Evolutionary conservation across 1,140 invertebrate genomes (phyloP).

Genomic region (Neodiprion virginianus): DNA sequence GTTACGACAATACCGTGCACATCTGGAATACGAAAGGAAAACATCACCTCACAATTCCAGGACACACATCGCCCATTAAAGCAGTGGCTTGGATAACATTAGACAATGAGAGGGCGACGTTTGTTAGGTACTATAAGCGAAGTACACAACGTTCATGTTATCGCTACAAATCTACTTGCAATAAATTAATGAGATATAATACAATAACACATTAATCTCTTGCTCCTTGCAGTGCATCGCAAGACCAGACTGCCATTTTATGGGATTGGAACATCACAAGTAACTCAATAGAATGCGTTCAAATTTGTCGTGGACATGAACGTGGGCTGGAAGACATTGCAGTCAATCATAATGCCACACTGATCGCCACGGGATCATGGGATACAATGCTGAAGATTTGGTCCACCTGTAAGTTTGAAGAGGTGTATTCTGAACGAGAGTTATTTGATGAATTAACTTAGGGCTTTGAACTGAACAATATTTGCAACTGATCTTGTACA

Average conservation of each 20-base stretch:
- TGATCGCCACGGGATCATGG: constrained; percentile 92
- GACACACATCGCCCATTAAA: constrained; percentile 87
- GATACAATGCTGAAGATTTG: constrained; percentile 84
- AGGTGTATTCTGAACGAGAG: not conserved
- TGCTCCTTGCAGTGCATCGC: constrained; percentile 72
- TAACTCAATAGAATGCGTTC: constrained; percentile 82
- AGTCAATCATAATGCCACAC: constrained; percentile 69
- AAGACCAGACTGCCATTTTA: constrained; percentile 90
- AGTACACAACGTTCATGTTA: no score
- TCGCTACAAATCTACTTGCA: no score
- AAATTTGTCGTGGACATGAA: constrained; percentile 87
- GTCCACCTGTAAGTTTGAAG: constrained; percentile 68
- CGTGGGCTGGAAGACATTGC: constrained; percentile 86
- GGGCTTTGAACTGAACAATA: constrained; percentile 36
- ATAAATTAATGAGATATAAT: no score
- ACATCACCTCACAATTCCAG: constrained; percentile 82
- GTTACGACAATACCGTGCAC: constrained; percentile 92
- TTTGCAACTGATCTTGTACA: constrained; percentile 50
- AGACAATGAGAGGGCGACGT: constrained; percentile 69
- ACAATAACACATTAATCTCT: not conserved
- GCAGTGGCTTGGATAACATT: constrained; percentile 84
- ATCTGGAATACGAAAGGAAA: constrained; percentile 88
- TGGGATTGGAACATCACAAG: constrained; percentile 85
- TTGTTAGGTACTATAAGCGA: constrained; percentile 70
- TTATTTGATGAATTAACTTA: constrained; percentile 6